A percentile compares a stretch with the other conserved stretches of the same genome.
Conservation (phyloP, 2,888 invertebrate genomes). For the Ochropacha duplaris region DNA sequence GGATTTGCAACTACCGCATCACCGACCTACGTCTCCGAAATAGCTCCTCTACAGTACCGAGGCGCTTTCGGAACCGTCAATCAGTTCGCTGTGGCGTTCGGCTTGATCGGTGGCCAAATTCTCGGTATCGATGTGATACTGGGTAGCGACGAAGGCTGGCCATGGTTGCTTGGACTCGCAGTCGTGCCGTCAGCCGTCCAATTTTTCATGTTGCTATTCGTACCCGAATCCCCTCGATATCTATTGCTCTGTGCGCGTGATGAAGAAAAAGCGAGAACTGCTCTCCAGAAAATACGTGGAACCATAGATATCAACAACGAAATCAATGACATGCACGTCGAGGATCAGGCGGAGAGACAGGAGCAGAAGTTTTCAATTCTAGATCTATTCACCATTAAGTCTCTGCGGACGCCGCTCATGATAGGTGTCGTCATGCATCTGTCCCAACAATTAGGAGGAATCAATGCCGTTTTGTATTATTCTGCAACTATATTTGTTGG, state of each 20-base stretch:
- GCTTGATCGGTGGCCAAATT: conserved; percentile 69
- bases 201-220: conserved; percentile 65
- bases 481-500: conserved; percentile 85
- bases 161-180: conserved; percentile 73
- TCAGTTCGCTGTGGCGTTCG: conserved; percentile 76
- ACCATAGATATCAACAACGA: conserved; percentile 68
- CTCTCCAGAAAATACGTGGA: conserved; percentile 63
- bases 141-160: conserved; percentile 74
- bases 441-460: conserved; percentile 77
- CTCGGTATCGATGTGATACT: conserved; percentile 74
- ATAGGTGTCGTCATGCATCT: conserved; percentile 79
- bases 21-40: conserved; percentile 78
- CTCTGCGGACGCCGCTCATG: conserved; percentile 67
- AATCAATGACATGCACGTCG: conserved; percentile 75
- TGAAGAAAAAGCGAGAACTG: conserved; percentile 65
- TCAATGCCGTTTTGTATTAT: conserved; percentile 86
- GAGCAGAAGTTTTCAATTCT: conserved; percentile 68
- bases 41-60: conserved; percentile 68
- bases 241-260: conserved; percentile 65
- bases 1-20: conserved; percentile 83
- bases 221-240: conserved; percentile 75
- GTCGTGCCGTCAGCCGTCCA: conserved; percentile 68
- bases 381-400: conserved; percentile 58
- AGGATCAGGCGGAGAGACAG: conserved; percentile 69
- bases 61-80: conserved; percentile 79